phyloP scores from a whole-genome alignment of 2,113 vertebrate genomes.

The Triplophysa rosa region DNA sequence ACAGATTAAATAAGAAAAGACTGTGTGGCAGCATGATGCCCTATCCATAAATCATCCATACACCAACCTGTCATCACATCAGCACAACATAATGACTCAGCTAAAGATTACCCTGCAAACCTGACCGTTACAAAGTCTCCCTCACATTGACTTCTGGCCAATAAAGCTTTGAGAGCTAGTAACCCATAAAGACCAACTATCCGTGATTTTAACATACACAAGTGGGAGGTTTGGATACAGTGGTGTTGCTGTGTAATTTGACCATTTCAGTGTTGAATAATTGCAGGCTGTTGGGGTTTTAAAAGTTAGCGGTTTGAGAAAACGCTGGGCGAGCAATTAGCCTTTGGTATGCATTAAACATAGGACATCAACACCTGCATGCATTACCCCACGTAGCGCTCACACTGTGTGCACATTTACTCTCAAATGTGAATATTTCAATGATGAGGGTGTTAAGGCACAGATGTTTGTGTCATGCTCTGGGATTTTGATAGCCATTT shows the following conservation, averaged over 20 bases:
- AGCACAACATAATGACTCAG: too few species aligned
- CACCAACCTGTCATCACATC: too few species aligned
- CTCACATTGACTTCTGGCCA: neutral
- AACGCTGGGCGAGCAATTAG: constrained; percentile 43
- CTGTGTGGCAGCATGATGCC: too few species aligned
- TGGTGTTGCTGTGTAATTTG: constrained; percentile 4
- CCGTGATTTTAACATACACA: constrained; percentile 3
- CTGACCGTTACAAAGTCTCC: neutral
- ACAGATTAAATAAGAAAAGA: too few species aligned
- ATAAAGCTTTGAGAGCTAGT: neutral
- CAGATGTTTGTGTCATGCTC: neutral
- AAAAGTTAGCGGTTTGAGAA: constrained; percentile 15
- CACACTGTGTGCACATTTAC: neutral
- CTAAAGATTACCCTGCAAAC: neutral
- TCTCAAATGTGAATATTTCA: constrained; percentile 1
- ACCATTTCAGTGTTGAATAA: constrained; percentile 47
- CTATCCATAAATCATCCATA: neutral
- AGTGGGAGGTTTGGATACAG: constrained; percentile 15
- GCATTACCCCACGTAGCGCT: constrained; percentile 17
- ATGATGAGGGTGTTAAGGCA: neutral
- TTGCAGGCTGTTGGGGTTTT: constrained; percentile 47
- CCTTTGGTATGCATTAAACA: constrained; percentile 43
- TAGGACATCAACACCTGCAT: constrained; percentile 1
- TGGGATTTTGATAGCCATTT: neutral
- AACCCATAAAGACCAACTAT: neutral